Percentiles rank a stretch among this genome's conserved stretches.
Evolutionary conservation across 2,888 invertebrate genomes (phyloP).

Genomic region (Podabrus alpinus): DNA sequence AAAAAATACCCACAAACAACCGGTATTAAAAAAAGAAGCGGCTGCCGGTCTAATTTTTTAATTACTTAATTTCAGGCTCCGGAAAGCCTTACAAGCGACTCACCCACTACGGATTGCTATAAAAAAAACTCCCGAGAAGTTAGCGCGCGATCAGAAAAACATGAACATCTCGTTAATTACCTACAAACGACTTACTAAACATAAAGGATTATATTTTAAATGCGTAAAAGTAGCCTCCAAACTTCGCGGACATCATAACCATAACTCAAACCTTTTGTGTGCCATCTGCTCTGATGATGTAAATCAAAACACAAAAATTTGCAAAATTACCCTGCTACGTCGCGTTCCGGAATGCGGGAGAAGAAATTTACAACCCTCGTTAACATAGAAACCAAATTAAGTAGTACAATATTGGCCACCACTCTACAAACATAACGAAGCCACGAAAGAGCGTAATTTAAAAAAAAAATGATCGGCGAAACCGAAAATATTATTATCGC

Average conservation of each 20-base stretch:
- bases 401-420: background rate
- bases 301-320: background rate
- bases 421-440: background rate
- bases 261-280: background rate
- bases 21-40: no score
- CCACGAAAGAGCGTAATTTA: background rate
- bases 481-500: background rate
- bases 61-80: no score
- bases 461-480: background rate
- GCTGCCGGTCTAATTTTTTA: no score
- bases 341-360: background rate
- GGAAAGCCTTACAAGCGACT: no score
- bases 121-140: no score
- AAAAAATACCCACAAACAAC: no score
- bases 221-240: background rate
- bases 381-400: background rate
- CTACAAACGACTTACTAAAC: background rate
- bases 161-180: no score
- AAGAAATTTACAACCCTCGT: conserved; percentile 9
- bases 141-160: no score
- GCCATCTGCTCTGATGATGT: background rate
- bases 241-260: background rate
- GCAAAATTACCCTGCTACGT: background rate
- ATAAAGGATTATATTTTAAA: background rate
- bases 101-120: no score